Base-by-base conservation (phyloP, 2,797 vertebrate species). In the Crax fasciolata region DNA sequence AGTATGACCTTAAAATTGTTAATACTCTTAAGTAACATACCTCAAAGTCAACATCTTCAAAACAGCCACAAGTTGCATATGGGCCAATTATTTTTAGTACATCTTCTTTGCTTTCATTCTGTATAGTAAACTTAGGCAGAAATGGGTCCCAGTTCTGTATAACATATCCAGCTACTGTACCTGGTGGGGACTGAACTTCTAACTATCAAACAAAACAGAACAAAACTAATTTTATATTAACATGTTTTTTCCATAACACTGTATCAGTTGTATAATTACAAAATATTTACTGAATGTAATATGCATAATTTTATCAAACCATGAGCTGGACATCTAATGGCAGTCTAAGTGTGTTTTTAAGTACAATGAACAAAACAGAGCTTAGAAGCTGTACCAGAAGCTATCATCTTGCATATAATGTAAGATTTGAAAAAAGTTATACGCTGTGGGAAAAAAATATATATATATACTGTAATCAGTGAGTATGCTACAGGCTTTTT, bases 11-110 rank as follows among this genome's bases (percentile, higher is more conserved):
- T 30, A 30, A 51, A 76, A 90, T 77, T 41, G 2, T 63, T 66
- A 71, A 58, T 25, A 62, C 8, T 76, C 32, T 2, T 27, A 48
- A 28, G 5, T 90, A 84, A 91, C 95, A 12, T 98, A 98, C 98
- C 98, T 98, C 98, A 87, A 98, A 98, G 65, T 98, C 97, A 96
- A 98, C 98, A 91, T 98, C 98, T 2, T 98, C 98, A 87, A 98
- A 98, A 94, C 98, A 98, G 76, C 98, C 98, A 94, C 98, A 98
- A 32, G 98, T 98, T 89, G 96, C 74, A 75, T 84, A 98, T 54
- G 98, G 98, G 54, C 98, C 98, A 89, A 98, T 92, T 79, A 98
- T 98, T 96, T 98, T 98, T 89, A 98, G 94, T 65, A 98, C 94
- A 78, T 98, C 98, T 97, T 98, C 98, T 96, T 97, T 98, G 74